Evolutionary conservation across 2,888 invertebrate species (phyloP).

Genomic region (Coenonympha arcania): DNA sequence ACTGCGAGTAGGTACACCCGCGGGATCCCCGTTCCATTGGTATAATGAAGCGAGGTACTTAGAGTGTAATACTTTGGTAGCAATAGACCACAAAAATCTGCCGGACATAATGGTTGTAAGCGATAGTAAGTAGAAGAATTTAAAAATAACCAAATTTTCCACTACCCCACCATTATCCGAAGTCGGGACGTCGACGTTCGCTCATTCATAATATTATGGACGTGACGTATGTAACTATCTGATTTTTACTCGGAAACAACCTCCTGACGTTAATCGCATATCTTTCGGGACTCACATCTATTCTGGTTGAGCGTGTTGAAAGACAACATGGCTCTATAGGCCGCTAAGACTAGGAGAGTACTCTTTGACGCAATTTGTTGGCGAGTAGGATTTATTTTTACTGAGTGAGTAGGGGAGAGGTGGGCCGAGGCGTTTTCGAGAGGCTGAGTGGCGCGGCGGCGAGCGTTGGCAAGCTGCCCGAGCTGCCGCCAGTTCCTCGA

Average conservation of each 20-base stretch:
- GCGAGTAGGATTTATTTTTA: conserved; percentile 57
- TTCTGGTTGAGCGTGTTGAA: conserved; percentile 33
- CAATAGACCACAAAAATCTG: no score
- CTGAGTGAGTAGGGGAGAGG: conserved; percentile 37
- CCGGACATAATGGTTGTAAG: not conserved
- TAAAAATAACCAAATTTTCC: conserved; percentile 23
- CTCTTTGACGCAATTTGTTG: conserved; percentile 42
- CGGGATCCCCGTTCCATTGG: no score
- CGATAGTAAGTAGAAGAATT: conserved; percentile 12
- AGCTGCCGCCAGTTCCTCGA: conserved; percentile 59
- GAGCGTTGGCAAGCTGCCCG: conserved; percentile 63
- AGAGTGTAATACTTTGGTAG: no score
- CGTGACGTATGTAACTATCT: conserved; percentile 40
- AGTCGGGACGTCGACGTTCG: conserved; percentile 30
- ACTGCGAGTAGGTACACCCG: no score
- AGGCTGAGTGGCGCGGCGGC: conserved; percentile 35
- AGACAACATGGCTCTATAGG: conserved; percentile 25
- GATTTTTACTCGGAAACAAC: conserved; percentile 37
- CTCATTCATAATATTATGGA: conserved; percentile 67
- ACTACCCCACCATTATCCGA: conserved; percentile 25
- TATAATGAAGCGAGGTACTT: no score
- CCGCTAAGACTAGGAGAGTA: conserved; percentile 21
- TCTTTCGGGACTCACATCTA: conserved; percentile 36
- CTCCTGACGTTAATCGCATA: conserved; percentile 29
- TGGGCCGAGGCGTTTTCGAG: conserved; percentile 29